Conservation (phyloP, 2,797 vertebrate species). For the Nyctibius grandis region DNA sequence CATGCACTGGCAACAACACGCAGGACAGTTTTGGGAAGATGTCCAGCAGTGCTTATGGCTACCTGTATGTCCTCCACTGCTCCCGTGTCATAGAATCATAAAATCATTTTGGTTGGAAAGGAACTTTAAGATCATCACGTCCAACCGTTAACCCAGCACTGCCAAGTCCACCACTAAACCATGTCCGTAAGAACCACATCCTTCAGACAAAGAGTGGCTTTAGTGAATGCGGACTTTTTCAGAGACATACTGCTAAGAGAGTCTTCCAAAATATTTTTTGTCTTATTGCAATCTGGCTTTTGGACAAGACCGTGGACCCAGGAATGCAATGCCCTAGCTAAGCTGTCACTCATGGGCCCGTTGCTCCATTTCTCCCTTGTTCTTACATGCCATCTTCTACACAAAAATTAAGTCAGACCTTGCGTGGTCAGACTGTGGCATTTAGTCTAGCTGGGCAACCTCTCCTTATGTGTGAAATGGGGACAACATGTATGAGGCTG, state of each 20-base stretch:
- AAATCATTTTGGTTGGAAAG: too few relatives aligned
- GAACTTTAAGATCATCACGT: too few relatives aligned
- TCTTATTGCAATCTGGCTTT: background rate
- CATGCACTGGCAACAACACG: fast-evolving
- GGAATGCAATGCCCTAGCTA: background rate
- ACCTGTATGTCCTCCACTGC: background rate
- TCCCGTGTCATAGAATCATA: too few relatives aligned
- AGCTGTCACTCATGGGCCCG: fast-evolving
- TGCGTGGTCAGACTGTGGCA: background rate
- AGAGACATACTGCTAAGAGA: background rate
- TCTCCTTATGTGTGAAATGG: background rate
- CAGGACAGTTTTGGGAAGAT: background rate
- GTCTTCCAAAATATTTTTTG: background rate
- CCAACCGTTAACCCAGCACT: too few relatives aligned
- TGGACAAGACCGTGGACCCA: background rate
- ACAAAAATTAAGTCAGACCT: background rate
- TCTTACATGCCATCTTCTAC: background rate
- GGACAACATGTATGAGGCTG: fast-evolving
- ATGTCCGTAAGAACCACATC: too few relatives aligned
- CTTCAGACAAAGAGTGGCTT: background rate
- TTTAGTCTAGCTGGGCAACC: background rate
- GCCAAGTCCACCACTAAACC: too few relatives aligned
- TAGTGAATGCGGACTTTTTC: background rate
- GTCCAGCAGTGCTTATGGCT: background rate
- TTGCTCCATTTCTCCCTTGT: background rate